Evolutionary conservation across 2,888 invertebrate genomes (phyloP).

Genomic region (Agelastica alni): DNA sequence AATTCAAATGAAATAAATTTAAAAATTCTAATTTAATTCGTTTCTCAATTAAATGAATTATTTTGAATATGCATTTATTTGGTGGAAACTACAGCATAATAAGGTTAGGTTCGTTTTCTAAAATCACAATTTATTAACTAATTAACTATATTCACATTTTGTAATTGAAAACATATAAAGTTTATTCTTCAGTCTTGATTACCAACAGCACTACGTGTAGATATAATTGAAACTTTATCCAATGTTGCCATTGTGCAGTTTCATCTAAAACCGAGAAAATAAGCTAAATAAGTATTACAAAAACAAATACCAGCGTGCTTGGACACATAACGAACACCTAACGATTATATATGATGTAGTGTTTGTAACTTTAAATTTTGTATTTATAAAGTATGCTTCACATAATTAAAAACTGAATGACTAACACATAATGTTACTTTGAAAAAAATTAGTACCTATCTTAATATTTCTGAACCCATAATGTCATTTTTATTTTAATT

Average conservation of each 20-base stretch:
- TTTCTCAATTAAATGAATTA: too few species aligned
- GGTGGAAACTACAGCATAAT: constrained; percentile 26
- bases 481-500: too few species aligned
- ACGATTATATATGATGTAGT: background rate
- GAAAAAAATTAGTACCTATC: too few species aligned
- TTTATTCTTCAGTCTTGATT: constrained; percentile 27
- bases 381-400: background rate
- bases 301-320: background rate
- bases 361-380: background rate
- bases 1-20: too few species aligned
- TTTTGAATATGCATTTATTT: too few species aligned
- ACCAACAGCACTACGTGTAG: constrained; percentile 7
- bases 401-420: too few species aligned
- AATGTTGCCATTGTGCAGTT: constrained; percentile 30
- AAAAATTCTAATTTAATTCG: too few species aligned
- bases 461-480: too few species aligned
- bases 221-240: constrained; percentile 27
- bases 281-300: constrained; percentile 6
- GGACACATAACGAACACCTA: background rate
- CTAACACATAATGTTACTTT: too few species aligned
- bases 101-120: constrained; percentile 21
- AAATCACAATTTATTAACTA: constrained; percentile 15
- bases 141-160: constrained; percentile 4
- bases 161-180: constrained; percentile 5
- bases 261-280: constrained; percentile 34